Base-by-base conservation (phyloP, 2,113 vertebrate species). In the Thalassoma bifasciatum region DNA sequence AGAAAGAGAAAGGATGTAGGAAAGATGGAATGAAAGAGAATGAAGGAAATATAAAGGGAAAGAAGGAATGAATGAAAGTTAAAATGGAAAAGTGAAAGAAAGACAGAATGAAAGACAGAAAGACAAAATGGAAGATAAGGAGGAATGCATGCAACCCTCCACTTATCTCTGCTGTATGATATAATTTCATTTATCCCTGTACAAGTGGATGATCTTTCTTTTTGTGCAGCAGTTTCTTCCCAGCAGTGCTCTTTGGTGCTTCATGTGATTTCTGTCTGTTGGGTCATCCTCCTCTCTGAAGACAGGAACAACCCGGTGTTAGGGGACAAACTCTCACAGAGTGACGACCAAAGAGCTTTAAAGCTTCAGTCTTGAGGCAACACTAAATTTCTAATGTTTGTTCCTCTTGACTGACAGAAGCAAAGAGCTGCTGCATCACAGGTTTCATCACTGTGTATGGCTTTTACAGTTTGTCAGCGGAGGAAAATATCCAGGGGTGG, bases 191-290 rank as follows among this genome's bases (percentile, higher is more conserved):
- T 64, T 72, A 26, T 42, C 63, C 51, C 22, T 56, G 9, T 59
- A 21, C 26, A n/a, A 22, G 64, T 21, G 54, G 22, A 77, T 82
- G 44, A 56, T 74, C 34, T 51, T 60, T 65, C 53, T 69, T 50
- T 54, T 26, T 62, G 66, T 36, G 40, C 7, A 14, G 19, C 14
- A 17, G 44, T 16, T 42, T 13, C 37, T 79, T 67, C 54, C 64
- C 66, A 72, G 38, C 10, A 13, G 36, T 54, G 53, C 22, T 66
- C 61, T 72, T 60, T 36, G 58, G 37, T 46, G 24, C 54, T 56
- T 50, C 34, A 44, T 66, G 34, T 49, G 56, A 66, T 77, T 56
- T 63, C 53, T 60, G 63, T 24, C 22, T 26, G 52, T 54, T 37
- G 72, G 80, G 51, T 62, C 64, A 50, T 23, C 54, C 56, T 68